These are phyloP conservation scores for Phodopus roborovskii DNA, from an alignment of 2,113 vertebrate genomes.

Conservation along the genomic window DNA sequence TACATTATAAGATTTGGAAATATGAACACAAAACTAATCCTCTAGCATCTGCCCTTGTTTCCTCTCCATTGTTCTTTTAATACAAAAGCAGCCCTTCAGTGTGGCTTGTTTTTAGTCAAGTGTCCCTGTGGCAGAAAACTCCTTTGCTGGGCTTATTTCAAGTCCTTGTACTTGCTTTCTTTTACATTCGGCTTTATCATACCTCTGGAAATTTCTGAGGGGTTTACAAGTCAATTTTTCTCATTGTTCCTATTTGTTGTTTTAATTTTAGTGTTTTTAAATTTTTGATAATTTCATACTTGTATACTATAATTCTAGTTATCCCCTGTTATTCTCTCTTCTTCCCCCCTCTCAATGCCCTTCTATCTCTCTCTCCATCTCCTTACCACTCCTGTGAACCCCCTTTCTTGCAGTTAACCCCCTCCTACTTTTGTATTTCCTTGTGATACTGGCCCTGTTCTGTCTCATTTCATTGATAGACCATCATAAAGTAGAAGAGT, in stretches of 20 bases:
- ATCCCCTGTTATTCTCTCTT: not conserved
- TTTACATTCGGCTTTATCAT: not conserved
- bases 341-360: not conserved
- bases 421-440: not conserved
- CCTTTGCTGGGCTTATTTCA: conserved; percentile 80
- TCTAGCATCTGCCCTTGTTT: conserved; percentile 78
- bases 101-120: conserved; percentile 80
- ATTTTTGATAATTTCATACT: not conserved
- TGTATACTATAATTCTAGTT: not conserved
- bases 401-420: not conserved
- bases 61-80: conserved; percentile 83
- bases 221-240: conserved; percentile 28
- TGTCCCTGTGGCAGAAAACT: conserved; percentile 57
- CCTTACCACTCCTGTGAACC: not conserved
- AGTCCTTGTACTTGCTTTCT: conserved; percentile 59
- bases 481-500: not conserved
- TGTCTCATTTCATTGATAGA: not conserved
- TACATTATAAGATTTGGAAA: conserved; percentile 88
- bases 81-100: conserved; percentile 79
- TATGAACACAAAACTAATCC: conserved; percentile 74
- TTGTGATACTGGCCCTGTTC: not conserved
- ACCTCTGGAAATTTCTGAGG: not conserved
- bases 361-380: not conserved
- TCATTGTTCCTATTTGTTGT: not conserved
- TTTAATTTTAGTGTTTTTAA: not conserved